phyloP scores from a whole-genome alignment of 2,888 invertebrate genomes.

The Minunthozetes semirufus region DNA sequence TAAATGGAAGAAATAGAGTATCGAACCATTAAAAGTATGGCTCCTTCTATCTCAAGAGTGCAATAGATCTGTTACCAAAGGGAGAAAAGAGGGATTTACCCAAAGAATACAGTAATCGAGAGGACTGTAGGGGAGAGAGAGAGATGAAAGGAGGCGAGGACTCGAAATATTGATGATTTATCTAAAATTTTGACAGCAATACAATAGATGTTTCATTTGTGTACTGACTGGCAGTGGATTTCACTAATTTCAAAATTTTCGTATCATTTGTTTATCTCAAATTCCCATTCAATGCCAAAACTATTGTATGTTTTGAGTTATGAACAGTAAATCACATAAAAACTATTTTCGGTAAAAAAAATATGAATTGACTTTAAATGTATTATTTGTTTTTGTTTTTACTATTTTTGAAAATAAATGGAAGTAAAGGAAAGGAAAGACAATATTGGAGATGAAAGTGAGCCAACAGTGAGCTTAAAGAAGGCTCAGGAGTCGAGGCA shows the following conservation, averaged over 20 bases:
- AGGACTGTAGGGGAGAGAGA: neutral
- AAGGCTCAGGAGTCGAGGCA: slow-evolving; percentile 13
- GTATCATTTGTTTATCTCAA: slow-evolving; percentile 16
- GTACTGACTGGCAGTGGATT: neutral
- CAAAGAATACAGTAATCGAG: too few relatives aligned
- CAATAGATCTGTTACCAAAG: slow-evolving; percentile 17
- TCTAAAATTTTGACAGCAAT: slow-evolving; percentile 20
- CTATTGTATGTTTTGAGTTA: neutral
- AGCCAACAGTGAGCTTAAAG: neutral
- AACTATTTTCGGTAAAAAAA: neutral
- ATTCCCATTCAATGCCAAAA: slow-evolving; percentile 1
- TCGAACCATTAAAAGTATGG: neutral
- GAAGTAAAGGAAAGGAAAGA: slow-evolving; percentile 12
- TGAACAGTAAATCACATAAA: neutral
- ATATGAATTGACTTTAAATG: neutral
- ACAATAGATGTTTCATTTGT: neutral
- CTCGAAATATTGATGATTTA: slow-evolving; percentile 14
- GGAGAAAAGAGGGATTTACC: neutral
- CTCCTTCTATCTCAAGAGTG: slow-evolving; percentile 6
- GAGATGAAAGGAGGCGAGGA: neutral
- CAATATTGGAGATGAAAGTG: neutral
- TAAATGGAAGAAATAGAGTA: neutral
- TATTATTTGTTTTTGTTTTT: neutral
- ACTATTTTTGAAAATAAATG: neutral
- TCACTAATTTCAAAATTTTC: slow-evolving; percentile 9